A percentile compares a stretch with the other conserved stretches of the same genome.
phyloP scores from a whole-genome alignment of 2,888 invertebrate species.

The Diaperis boleti region DNA sequence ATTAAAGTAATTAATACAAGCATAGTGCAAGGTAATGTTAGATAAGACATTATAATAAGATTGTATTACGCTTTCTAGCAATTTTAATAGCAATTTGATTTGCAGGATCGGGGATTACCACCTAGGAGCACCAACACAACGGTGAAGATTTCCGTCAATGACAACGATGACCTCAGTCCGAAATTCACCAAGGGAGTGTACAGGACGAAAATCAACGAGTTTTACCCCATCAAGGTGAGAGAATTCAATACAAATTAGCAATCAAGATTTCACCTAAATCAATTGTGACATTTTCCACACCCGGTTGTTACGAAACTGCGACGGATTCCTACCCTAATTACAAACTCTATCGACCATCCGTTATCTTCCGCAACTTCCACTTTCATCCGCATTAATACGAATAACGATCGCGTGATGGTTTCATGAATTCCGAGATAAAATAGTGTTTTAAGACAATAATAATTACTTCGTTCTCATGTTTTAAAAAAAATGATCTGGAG shows the following conservation, averaged over 20 bases:
- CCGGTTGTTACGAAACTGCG: too few relatives aligned
- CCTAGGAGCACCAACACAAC: constrained; percentile 80
- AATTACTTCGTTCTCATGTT: neutral
- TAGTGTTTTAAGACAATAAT: neutral
- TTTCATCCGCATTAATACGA: neutral
- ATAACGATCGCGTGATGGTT: neutral
- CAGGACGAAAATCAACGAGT: constrained; percentile 83
- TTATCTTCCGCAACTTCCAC: neutral
- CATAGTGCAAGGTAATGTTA: neutral
- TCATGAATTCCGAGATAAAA: neutral
- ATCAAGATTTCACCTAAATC: too few relatives aligned
- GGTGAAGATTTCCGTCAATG: constrained; percentile 75
- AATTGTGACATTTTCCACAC: too few relatives aligned
- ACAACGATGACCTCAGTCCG: constrained; percentile 86
- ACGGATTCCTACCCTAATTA: too few relatives aligned
- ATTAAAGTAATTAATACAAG: neutral
- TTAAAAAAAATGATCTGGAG: neutral
- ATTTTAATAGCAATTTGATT: constrained; percentile 42
- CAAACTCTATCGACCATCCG: too few relatives aligned
- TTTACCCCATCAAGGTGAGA: constrained; percentile 81
- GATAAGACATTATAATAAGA: neutral
- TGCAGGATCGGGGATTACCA: constrained; percentile 85
- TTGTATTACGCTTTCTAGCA: constrained; percentile 3
- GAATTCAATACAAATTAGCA: too few relatives aligned
- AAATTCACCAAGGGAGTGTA: constrained; percentile 86